These are phyloP conservation scores for Gorsachius magnificus DNA, from an alignment of 2,797 vertebrate species.

Conservation along the genomic window DNA sequence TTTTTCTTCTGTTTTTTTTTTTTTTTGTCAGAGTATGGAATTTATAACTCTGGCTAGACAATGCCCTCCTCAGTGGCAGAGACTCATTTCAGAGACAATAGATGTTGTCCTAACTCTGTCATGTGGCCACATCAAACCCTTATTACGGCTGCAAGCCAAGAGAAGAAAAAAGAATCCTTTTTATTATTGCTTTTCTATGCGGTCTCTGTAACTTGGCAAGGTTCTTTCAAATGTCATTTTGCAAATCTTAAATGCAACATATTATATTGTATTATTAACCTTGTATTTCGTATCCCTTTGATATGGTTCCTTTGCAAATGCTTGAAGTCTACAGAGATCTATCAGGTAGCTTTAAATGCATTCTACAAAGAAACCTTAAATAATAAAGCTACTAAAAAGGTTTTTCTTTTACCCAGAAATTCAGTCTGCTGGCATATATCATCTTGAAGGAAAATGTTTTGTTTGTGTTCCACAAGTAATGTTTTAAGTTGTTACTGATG, in stretches of 20 bases:
- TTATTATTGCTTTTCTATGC: conserved; percentile 34
- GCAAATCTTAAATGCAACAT: conserved; percentile 44
- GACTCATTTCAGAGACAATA: conserved; percentile 32
- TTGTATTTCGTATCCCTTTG: conserved; percentile 63
- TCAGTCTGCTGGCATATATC: background rate
- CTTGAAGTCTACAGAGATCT: conserved; percentile 34
- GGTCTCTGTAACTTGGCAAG: background rate
- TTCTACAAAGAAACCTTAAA: conserved; percentile 65
- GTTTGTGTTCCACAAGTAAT: background rate
- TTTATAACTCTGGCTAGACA: conserved; percentile 8
- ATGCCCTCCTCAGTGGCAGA: background rate
- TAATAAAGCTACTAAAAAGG: conserved; percentile 30
- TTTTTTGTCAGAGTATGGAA: background rate
- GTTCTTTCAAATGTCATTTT: conserved; percentile 52
- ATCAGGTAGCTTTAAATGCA: conserved; percentile 50
- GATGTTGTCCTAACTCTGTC: conserved; percentile 41
- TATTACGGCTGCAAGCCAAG: conserved; percentile 26
- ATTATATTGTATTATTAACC: conserved; percentile 66
- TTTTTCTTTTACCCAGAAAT: conserved; percentile 17
- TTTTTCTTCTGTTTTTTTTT: background rate
- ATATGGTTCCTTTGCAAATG: conserved; percentile 57
- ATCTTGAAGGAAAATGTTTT: conserved; percentile 14
- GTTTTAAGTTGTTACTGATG: background rate
- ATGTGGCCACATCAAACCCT: conserved; percentile 19
- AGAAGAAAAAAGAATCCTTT: background rate